Evolutionary conservation across 2,797 vertebrate genomes (phyloP).

Genomic region (Sciaenops ocellatus): DNA sequence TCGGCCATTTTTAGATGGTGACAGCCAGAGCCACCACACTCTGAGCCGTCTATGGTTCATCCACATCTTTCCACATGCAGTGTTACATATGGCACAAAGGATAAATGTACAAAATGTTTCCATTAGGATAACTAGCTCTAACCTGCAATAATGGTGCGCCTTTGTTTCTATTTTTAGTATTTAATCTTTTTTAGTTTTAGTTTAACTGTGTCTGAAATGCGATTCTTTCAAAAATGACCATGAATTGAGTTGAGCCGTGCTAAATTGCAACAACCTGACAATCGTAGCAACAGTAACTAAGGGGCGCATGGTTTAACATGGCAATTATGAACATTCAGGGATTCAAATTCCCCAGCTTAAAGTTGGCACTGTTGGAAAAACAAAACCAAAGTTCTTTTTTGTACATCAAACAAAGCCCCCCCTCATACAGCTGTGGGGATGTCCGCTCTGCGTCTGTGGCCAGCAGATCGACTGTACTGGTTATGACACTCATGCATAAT

Average conservation of each 20-base stretch:
- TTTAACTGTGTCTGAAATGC: not conserved
- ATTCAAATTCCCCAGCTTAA: slow-evolving; percentile 6
- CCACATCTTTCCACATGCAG: too few relatives aligned
- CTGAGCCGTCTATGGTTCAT: too few relatives aligned
- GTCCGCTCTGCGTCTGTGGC: slow-evolving; percentile 39
- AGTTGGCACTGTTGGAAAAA: slow-evolving; percentile 10
- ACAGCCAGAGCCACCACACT: too few relatives aligned
- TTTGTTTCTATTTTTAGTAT: too few relatives aligned
- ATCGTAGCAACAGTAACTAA: slow-evolving; percentile 23
- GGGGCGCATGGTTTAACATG: not conserved
- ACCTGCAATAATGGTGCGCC: too few relatives aligned
- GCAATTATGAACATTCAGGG: slow-evolving; percentile 1
- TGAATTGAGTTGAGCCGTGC: not conserved
- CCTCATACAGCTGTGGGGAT: slow-evolving; percentile 30
- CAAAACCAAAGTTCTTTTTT: slow-evolving; percentile 18
- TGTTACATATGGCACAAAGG: too few relatives aligned
- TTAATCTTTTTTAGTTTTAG: not conserved
- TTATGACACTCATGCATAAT: slow-evolving; percentile 74
- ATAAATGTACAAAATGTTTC: too few relatives aligned
- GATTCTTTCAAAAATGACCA: not conserved
- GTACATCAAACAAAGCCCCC: slow-evolving; percentile 20
- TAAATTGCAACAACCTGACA: not conserved
- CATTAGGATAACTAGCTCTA: too few relatives aligned
- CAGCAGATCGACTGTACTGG: slow-evolving; percentile 49
- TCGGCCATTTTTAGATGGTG: too few relatives aligned